Evolutionary conservation across 35 echinoderm and acorn worm species (phyloP), one percentile per base, ranked within the genome.

Genomic region (Lytechinus pictus): DNA sequence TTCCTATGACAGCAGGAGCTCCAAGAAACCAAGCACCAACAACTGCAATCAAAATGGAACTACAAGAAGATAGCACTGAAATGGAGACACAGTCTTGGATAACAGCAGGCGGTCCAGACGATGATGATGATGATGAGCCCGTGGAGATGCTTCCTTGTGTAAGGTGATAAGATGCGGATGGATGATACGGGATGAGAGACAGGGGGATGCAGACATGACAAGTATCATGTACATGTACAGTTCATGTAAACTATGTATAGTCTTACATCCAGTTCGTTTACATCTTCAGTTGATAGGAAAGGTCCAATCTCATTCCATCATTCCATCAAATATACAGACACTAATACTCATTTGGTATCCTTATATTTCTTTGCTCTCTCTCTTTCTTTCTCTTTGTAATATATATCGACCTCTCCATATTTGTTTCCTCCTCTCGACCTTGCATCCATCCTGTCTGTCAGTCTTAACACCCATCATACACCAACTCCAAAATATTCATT

Each of bases 61-160:
- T 44, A 52, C n/a, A 21, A 33, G 11, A 52, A 90, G 88, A 90
- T 90, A 44, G 10, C 88, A 90, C 29, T 44, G 88, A 90, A 79
- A 79, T 79, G 66, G 66, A 79, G 66, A 79, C 66, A 79, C 19
- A 54, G 92, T 52, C 53, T 54, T 9, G 27, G 92, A 57, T 54
- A 94, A n/a, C 66, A 66, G 66, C 24, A 27, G 94, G 66, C 27
- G 94, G 66, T 44, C 57, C 33, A 94, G 61, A 86, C 57, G 53
- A 79, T 79, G 66, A 79, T 79, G 66, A 79, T 79, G 94, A 61
- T 66, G 94, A 94, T 66, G 94, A 94, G 94, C 9, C 28, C 29
- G 61, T 28, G 6, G 94, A 94, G 92, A 60, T 56, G 92, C 52
- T 90, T 54, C 12, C 52, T 90, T 51, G 88, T 79, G 94, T 55